Evolutionary conservation across 1,140 invertebrate species (phyloP).

Genomic region (Cheumatopsyche charites): DNA sequence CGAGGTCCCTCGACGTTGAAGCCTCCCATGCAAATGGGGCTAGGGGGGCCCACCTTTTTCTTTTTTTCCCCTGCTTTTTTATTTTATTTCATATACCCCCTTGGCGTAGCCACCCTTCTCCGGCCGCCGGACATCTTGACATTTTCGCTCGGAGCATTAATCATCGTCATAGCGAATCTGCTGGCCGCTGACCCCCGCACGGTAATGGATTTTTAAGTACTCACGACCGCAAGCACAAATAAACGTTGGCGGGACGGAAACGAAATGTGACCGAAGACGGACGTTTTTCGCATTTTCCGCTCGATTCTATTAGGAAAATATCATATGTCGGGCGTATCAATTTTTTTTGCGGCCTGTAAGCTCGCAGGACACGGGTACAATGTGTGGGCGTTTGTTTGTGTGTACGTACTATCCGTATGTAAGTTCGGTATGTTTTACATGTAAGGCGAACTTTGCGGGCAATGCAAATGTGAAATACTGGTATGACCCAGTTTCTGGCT

Average conservation of each 20-base stretch:
- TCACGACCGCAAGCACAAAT: slow-evolving; percentile 19
- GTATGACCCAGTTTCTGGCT: slow-evolving; percentile 7
- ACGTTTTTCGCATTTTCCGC: slow-evolving; percentile 1
- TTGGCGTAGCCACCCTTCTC: slow-evolving; percentile 34
- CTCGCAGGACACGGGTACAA: not conserved
- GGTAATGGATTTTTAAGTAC: slow-evolving; percentile 49
- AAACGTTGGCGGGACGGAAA: slow-evolving; percentile 18
- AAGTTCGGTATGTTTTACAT: no score
- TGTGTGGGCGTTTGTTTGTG: no score
- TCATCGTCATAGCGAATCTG: slow-evolving; percentile 43
- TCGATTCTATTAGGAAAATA: no score
- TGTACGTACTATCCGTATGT: no score
- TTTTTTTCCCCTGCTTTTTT: no score
- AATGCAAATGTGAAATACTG: slow-evolving; percentile 25
- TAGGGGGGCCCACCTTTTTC: not conserved
- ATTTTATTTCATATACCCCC: slow-evolving; percentile 10
- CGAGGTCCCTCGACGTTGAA: not conserved
- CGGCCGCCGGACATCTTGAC: slow-evolving; percentile 43
- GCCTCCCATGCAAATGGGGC: slow-evolving; percentile 38
- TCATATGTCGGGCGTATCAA: no score
- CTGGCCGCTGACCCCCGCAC: slow-evolving; percentile 39
- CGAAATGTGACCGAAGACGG: slow-evolving; percentile 12
- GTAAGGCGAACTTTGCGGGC: not conserved
- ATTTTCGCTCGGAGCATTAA: slow-evolving; percentile 41
- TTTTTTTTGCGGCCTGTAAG: not conserved